Evolutionary conservation across 2,113 vertebrate genomes (phyloP).

Genomic region (Indri indri): DNA sequence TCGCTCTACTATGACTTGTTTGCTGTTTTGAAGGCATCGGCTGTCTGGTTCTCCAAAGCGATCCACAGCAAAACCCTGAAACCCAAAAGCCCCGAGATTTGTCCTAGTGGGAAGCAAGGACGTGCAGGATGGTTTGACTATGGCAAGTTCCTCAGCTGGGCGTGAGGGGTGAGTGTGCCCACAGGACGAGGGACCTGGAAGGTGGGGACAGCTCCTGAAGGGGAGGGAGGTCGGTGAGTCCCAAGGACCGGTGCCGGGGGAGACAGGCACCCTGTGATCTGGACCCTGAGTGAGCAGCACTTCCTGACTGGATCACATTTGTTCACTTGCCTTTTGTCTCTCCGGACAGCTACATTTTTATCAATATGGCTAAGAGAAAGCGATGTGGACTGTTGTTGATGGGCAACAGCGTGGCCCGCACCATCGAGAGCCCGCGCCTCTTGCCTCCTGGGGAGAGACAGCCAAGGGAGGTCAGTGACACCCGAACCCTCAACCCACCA

Average conservation of each 20-base stretch:
- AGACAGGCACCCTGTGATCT: not conserved
- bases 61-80: not conserved
- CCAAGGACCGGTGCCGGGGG: not conserved
- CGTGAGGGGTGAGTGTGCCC: not conserved
- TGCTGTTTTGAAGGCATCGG: not conserved
- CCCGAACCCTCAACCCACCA: not conserved
- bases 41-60: not conserved
- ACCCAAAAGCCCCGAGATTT: not conserved
- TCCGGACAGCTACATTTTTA: not conserved
- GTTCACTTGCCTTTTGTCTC: not conserved
- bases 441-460: not conserved
- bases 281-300: not conserved
- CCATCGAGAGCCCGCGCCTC: not conserved
- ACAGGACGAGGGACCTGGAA: rapidly evolving
- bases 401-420: not conserved
- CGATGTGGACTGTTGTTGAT: rapidly evolving
- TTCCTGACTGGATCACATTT: not conserved
- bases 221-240: not conserved
- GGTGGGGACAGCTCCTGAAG: not conserved
- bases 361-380: not conserved
- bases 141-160: not conserved
- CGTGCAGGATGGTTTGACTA: not conserved
- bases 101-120: not conserved
- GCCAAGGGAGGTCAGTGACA: not conserved
- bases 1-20: not conserved